Conservation (phyloP, 2,113 vertebrate species). For the Halcyon senegalensis region DNA sequence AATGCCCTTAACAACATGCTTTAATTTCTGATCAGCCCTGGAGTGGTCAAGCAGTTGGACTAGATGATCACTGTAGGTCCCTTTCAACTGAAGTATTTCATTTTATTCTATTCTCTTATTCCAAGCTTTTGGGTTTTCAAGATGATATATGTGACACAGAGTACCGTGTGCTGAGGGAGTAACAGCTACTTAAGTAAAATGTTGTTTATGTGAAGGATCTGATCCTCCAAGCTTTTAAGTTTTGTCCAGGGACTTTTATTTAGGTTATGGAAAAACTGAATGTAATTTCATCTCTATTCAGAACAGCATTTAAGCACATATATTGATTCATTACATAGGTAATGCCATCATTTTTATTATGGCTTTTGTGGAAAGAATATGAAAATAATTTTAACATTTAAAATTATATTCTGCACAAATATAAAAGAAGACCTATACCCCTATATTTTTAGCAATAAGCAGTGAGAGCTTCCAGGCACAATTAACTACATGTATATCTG, state of each 20-base stretch:
- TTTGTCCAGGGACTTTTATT: background rate
- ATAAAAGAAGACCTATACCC: background rate
- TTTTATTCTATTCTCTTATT: background rate
- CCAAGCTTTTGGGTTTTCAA: background rate
- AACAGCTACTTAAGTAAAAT: background rate
- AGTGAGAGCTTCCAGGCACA: background rate
- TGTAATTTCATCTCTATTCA: background rate
- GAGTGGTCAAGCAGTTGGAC: background rate
- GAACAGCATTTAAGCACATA: background rate
- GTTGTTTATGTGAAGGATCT: background rate
- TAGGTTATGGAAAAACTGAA: background rate
- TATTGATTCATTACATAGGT: background rate
- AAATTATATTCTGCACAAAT: background rate
- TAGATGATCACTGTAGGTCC: fast-evolving
- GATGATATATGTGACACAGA: background rate
- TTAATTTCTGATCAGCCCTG: background rate
- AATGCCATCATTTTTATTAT: background rate
- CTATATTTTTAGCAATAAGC: background rate
- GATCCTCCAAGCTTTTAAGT: background rate
- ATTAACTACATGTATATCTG: background rate
- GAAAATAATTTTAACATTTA: background rate
- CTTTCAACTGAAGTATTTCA: background rate
- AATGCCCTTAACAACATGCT: background rate
- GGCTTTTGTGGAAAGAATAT: background rate
- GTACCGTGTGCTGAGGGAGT: fast-evolving